Evolutionary conservation across 2,797 vertebrate genomes (phyloP).

Genomic region (Takifugu ocellatus): DNA sequence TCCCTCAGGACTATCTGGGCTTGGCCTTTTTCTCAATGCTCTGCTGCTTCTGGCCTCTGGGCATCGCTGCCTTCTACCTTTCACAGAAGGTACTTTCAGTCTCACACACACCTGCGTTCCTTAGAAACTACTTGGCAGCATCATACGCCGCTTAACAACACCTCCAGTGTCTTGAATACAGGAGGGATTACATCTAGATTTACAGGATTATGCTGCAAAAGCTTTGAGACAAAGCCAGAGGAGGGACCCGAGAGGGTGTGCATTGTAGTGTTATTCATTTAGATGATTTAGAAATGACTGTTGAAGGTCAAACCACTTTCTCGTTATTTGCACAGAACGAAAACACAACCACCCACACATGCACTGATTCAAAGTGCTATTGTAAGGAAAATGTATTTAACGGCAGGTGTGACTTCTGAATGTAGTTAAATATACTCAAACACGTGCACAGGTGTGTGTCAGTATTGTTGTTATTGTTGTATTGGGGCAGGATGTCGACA

Average conservation of each 20-base stretch:
- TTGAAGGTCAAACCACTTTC: no score
- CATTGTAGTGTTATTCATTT: no score
- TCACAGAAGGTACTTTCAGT: slow-evolving; percentile 83
- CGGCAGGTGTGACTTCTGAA: no score
- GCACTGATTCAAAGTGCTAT: no score
- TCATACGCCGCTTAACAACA: slow-evolving; percentile 20
- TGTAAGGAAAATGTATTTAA: no score
- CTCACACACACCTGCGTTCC: slow-evolving; percentile 19
- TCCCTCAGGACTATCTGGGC: slow-evolving; percentile 86
- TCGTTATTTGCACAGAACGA: no score
- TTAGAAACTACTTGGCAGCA: slow-evolving; percentile 30
- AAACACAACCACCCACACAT: no score
- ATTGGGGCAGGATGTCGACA: slow-evolving; percentile 28
- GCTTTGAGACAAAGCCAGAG: neutral
- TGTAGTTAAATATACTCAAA: no score
- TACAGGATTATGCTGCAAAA: slow-evolving; percentile 34
- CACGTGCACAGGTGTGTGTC: no score
- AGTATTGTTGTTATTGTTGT: slow-evolving; percentile 32
- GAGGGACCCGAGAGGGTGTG: neutral
- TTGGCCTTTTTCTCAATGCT: slow-evolving; percentile 91
- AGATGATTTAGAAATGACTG: no score
- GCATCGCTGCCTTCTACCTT: slow-evolving; percentile 88
- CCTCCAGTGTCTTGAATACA: slow-evolving; percentile 21
- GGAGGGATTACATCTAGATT: slow-evolving; percentile 40
- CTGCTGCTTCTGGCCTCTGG: slow-evolving; percentile 91